Conservation (phyloP, 2,797 vertebrate species). For the Cuculus canorus region DNA sequence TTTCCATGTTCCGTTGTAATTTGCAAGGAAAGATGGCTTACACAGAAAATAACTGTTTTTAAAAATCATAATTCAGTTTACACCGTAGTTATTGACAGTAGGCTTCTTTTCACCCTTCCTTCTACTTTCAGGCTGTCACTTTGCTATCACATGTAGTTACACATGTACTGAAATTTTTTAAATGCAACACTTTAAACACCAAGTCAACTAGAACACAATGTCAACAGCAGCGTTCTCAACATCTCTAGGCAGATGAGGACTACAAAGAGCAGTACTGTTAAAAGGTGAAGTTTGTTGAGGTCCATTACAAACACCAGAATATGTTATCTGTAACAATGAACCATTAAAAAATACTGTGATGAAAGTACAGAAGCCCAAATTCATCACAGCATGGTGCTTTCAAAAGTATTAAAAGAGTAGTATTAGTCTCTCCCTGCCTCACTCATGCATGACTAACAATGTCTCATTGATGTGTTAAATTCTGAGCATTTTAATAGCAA, state of each 20-base stretch:
- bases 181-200: not conserved
- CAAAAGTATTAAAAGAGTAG: not conserved
- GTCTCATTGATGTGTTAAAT: not conserved
- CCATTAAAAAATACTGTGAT: not conserved
- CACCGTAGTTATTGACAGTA: not conserved
- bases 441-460: not conserved
- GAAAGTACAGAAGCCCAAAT: not conserved
- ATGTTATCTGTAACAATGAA: not conserved
- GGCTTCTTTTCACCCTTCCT: not conserved
- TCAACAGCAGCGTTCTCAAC: not conserved
- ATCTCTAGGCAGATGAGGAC: not conserved
- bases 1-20: not conserved
- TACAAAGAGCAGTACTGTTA: not conserved
- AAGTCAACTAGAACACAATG: not conserved
- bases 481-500: not conserved
- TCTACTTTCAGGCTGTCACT: not conserved
- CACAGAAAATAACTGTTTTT: not conserved
- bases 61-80: slow-evolving; percentile 13
- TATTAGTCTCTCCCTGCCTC: not conserved
- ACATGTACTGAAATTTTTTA: not conserved
- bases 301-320: not conserved
- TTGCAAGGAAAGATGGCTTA: not conserved
- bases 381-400: not conserved
- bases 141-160: not conserved
- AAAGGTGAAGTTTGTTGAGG: not conserved